phyloP scores from a whole-genome alignment of 2,888 invertebrate genomes.

The Yponomeuta evonymella region DNA sequence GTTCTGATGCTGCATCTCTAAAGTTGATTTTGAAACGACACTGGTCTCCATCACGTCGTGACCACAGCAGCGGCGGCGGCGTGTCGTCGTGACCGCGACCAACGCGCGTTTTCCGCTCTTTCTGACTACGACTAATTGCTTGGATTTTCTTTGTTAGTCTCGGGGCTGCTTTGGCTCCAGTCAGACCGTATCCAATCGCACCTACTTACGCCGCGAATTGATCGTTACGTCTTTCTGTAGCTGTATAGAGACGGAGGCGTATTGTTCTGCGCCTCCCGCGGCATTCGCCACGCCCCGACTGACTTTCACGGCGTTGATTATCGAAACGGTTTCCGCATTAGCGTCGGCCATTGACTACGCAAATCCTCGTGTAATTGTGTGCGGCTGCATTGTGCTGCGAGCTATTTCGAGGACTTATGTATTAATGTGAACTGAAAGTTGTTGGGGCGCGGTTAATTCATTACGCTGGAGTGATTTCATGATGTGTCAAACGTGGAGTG shows the following conservation, averaged over 20 bases:
- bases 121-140: conserved; percentile 76
- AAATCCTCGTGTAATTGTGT: conserved; percentile 9
- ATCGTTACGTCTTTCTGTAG: conserved; percentile 73
- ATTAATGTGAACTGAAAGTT: conserved; percentile 12
- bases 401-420: not conserved
- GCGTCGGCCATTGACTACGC: conserved; percentile 12
- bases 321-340: conserved; percentile 60
- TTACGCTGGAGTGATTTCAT: conserved; percentile 58
- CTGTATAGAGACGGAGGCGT: conserved; percentile 71
- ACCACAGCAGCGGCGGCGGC: conserved; percentile 36
- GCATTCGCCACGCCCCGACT: conserved; percentile 67
- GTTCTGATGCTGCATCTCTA: conserved; percentile 5
- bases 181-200: conserved; percentile 69
- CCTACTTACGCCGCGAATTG: conserved; percentile 74
- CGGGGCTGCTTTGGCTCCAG: conserved; percentile 59
- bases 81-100: conserved; percentile 63
- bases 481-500: conserved; percentile 59
- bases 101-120: conserved; percentile 75
- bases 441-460: conserved; percentile 35
- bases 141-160: conserved; percentile 76
- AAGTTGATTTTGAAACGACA: conserved; percentile 10
- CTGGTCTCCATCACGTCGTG: conserved; percentile 40
- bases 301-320: conserved; percentile 67
- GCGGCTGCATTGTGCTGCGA: not conserved
- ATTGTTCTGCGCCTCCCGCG: conserved; percentile 60